A percentile compares a stretch with the other conserved stretches of the same genome.
Conservation (phyloP, 2,797 vertebrate species). For the Propithecus deckenii region DNA sequence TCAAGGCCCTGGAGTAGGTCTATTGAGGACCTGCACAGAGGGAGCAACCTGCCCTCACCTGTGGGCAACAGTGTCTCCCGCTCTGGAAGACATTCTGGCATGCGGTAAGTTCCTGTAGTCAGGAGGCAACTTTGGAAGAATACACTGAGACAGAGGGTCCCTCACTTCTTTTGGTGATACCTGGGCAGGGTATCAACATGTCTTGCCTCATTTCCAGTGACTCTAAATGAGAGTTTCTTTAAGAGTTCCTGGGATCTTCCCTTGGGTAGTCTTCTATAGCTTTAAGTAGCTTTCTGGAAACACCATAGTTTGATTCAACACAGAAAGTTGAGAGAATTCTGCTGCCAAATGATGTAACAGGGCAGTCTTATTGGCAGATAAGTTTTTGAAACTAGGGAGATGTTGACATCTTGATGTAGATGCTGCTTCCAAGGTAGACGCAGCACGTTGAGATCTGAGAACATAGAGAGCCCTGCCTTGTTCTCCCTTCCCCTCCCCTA, state of each 20-base stretch:
- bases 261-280: neutral
- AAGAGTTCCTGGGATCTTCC: neutral
- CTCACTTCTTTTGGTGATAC: neutral
- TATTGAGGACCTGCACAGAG: slow-evolving; percentile 96
- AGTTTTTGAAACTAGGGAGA: neutral
- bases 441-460: neutral
- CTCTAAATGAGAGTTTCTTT: neutral
- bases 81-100: slow-evolving; percentile 90
- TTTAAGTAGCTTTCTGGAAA: neutral
- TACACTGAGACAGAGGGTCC: neutral
- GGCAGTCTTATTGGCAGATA: neutral
- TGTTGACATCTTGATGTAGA: neutral
- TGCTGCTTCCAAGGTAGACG: neutral
- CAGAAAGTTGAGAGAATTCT: neutral
- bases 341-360: neutral
- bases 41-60: slow-evolving; percentile 93
- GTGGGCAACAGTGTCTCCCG: slow-evolving; percentile 91
- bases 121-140: neutral
- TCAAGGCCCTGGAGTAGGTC: slow-evolving; percentile 95
- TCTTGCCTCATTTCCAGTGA: neutral
- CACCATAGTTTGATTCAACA: neutral
- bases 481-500: neutral
- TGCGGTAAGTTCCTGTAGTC: slow-evolving; percentile 81
- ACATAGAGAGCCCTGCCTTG: neutral
- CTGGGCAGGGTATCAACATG: neutral